Evolutionary conservation across 2,888 invertebrate genomes (phyloP).

Genomic region (Lasioglossum leucozonium): DNA sequence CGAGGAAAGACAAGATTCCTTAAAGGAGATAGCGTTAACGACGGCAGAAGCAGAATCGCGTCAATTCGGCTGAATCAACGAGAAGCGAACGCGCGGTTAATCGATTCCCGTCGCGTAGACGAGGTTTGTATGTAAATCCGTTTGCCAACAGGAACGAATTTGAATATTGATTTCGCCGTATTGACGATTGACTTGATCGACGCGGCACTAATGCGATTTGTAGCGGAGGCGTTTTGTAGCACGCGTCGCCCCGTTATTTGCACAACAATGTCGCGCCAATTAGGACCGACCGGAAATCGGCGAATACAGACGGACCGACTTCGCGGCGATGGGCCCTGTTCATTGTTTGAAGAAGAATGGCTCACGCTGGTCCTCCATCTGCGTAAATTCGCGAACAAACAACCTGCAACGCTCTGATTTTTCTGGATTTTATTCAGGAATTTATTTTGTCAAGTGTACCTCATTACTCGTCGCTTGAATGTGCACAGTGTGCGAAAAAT

Average conservation of each 20-base stretch:
- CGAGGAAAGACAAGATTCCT: neutral
- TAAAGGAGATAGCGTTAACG: neutral
- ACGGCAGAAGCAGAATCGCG: neutral
- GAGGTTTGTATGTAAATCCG: constrained; percentile 78
- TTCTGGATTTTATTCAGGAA: neutral
- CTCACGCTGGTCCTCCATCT: constrained; percentile 13
- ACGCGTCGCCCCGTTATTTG: constrained; percentile 41
- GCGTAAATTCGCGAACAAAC: constrained; percentile 27
- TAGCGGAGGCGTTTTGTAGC: constrained; percentile 59
- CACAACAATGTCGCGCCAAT: constrained; percentile 58
- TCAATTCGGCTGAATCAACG: constrained; percentile 38
- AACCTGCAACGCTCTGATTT: constrained; percentile 6
- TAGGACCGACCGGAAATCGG: constrained; percentile 26
- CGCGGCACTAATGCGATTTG: constrained; percentile 73
- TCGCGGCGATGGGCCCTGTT: constrained; percentile 27
- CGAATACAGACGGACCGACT: constrained; percentile 28
- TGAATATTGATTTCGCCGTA: constrained; percentile 79
- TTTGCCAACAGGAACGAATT: constrained; percentile 80
- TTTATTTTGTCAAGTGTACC: neutral
- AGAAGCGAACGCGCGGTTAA: constrained; percentile 67
- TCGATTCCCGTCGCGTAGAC: constrained; percentile 72
- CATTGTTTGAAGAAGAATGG: constrained; percentile 37
- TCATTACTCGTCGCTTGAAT: neutral
- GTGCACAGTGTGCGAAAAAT: neutral
- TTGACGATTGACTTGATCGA: constrained; percentile 78